A percentile compares a stretch with the other conserved stretches of the same genome.
phyloP scores from a whole-genome alignment of 2,797 vertebrate species.

The Alectoris magna region DNA sequence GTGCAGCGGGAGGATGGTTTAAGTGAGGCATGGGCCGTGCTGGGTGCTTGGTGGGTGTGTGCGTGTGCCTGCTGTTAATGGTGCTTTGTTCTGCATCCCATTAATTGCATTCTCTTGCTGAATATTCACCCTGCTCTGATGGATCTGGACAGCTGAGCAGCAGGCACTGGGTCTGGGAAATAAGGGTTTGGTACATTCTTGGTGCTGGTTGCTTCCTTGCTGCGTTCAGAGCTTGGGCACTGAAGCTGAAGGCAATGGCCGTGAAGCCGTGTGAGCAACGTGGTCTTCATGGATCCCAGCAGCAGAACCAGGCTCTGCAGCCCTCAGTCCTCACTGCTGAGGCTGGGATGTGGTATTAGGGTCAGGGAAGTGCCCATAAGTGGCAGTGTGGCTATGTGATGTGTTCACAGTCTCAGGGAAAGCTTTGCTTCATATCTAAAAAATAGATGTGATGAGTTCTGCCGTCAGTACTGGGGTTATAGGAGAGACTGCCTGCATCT shows the following conservation, averaged over 20 bases:
- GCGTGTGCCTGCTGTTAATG: fast-evolving
- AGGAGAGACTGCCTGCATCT: neutral
- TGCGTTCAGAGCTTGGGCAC: neutral
- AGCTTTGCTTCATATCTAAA: neutral
- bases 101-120: neutral
- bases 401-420: neutral
- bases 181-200: neutral
- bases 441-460: neutral
- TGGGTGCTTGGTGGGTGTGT: fast-evolving
- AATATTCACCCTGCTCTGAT: neutral
- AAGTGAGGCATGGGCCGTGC: fast-evolving
- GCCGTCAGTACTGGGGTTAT: neutral
- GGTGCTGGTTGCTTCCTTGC: neutral
- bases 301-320: neutral
- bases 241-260: neutral
- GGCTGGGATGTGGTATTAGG: neutral
- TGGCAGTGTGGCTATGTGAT: neutral
- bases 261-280: neutral
- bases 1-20: neutral
- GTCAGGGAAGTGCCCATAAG: neutral
- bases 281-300: neutral
- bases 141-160: fast-evolving
- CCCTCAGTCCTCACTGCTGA: neutral
- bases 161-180: neutral
- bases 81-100: neutral